phyloP scores from a whole-genome alignment of 2,113 vertebrate species.

The Empidonax alnorum region DNA sequence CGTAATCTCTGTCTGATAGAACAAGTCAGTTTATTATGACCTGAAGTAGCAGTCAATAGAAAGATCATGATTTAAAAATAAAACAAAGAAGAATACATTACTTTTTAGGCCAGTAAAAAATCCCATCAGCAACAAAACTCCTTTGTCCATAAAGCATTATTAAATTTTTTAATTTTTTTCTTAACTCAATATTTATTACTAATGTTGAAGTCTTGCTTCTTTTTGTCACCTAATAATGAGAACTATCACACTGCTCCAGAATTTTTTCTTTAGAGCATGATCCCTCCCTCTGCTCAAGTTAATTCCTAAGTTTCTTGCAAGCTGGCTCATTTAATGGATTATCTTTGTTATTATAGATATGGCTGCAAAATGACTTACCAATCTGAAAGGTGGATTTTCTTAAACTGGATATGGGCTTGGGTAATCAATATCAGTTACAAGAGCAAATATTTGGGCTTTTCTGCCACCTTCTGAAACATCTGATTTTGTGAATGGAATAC shows the following conservation, averaged over 20 bases:
- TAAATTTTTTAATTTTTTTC: neutral
- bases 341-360: neutral
- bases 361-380: neutral
- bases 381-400: neutral
- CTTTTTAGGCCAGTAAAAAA: neutral
- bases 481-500: neutral
- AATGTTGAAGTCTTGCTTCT: neutral
- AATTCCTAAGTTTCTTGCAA: neutral
- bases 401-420: rapidly evolving
- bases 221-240: neutral
- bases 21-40: neutral
- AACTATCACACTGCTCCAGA: neutral
- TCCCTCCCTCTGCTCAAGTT: neutral
- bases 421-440: neutral
- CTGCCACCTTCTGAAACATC: neutral
- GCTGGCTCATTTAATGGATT: neutral
- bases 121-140: rapidly evolving
- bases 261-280: neutral
- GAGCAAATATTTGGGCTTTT: neutral
- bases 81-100: neutral
- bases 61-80: neutral
- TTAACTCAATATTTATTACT: neutral
- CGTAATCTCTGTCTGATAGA: neutral
- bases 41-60: neutral
- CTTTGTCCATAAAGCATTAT: neutral